phyloP scores from a whole-genome alignment of 1,140 invertebrate genomes.

The Pseudachorutes palmiensis region DNA sequence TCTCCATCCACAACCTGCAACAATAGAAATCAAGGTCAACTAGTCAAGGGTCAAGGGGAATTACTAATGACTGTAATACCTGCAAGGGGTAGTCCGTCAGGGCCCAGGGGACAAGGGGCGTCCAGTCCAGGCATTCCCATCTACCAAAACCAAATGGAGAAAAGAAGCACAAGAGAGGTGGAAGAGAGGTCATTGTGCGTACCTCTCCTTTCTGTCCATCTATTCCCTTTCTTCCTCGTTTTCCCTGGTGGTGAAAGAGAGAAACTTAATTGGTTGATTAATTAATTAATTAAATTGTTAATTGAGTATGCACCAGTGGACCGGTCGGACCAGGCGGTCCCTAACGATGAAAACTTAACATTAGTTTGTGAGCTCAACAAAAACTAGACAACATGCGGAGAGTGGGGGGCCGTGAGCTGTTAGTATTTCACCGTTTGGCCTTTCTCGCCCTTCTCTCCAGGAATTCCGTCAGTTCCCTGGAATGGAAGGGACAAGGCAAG shows the following conservation, averaged over 20 bases:
- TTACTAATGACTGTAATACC: not conserved
- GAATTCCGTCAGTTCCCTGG: constrained; percentile 89
- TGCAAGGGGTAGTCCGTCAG: constrained; percentile 83
- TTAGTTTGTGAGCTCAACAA: constrained; percentile 19
- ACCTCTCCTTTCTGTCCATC: constrained; percentile 87
- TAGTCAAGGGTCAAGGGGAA: not conserved
- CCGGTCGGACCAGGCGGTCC: not conserved
- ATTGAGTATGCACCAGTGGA: constrained; percentile 4
- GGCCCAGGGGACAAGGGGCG: constrained; percentile 89
- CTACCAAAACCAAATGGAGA: too few species aligned
- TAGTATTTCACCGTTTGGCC: constrained; percentile 11
- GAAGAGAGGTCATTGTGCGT: constrained; percentile 21
- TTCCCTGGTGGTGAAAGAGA: constrained; percentile 49
- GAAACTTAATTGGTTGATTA: not conserved
- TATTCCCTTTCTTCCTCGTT: constrained; percentile 81
- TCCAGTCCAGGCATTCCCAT: constrained; percentile 85
- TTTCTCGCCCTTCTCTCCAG: constrained; percentile 67
- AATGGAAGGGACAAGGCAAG: not conserved
- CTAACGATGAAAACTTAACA: constrained; percentile 40
- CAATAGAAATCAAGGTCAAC: not conserved
- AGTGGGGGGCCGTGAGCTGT: constrained; percentile 24
- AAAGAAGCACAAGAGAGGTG: too few species aligned
- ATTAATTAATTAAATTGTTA: not conserved
- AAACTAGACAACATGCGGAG: constrained; percentile 12
- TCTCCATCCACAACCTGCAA: constrained; percentile 9